Conservation (phyloP, 2,113 vertebrate species). For the Ptychochromis oligacanthus region DNA sequence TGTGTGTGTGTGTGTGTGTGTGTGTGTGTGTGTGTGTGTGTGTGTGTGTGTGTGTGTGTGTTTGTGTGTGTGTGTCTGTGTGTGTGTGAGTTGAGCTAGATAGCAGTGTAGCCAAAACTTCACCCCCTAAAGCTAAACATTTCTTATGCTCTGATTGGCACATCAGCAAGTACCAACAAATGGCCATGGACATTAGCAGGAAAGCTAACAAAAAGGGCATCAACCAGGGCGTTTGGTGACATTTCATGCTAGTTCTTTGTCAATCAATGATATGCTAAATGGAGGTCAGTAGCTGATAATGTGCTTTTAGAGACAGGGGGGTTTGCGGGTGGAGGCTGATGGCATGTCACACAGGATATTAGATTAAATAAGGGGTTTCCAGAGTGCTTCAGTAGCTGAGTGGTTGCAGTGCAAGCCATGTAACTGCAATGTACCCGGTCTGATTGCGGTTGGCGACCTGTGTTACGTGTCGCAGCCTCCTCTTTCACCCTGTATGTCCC, state of each 20-base stretch:
- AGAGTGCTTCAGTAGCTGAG: background rate
- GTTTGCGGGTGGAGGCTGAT: constrained; percentile 4
- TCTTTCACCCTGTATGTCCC: background rate
- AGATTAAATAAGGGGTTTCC: background rate
- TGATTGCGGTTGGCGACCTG: background rate
- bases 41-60: background rate
- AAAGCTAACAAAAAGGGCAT: constrained; percentile 56
- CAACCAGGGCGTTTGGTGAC: constrained; percentile 40
- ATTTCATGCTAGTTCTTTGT: constrained; percentile 52
- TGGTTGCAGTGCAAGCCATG: background rate
- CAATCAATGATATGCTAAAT: constrained; percentile 65
- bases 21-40: background rate
- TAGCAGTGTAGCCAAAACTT: constrained; percentile 34
- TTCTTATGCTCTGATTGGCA: constrained; percentile 70
- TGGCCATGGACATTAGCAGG: constrained; percentile 58
- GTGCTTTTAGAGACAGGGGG: constrained; percentile 46
- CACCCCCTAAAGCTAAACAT: constrained; percentile 43
- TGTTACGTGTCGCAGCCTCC: background rate
- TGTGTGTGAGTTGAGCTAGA: constrained; percentile 4
- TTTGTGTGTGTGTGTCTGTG: constrained; percentile 6
- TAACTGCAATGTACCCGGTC: background rate
- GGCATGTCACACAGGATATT: constrained; percentile 26
- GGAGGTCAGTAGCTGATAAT: constrained; percentile 63
- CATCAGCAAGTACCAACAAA: constrained; percentile 59
- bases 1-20: constrained; percentile 16